Evolutionary conservation across 2,888 invertebrate genomes (phyloP).

Genomic region (Leptogaster cylindrica): DNA sequence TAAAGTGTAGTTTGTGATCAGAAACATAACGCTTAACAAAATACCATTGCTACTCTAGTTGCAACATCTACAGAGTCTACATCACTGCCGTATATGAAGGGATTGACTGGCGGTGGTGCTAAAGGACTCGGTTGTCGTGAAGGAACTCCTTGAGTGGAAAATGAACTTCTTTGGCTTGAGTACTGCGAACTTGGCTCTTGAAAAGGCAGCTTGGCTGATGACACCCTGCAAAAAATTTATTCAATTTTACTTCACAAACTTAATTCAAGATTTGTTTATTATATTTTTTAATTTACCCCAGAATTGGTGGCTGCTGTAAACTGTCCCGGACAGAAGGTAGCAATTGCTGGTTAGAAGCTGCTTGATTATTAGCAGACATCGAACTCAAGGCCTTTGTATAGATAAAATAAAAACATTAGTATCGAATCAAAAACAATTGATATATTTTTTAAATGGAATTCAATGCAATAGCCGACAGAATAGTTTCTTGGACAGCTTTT

Average conservation of each 20-base stretch:
- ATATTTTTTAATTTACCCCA: constrained; percentile 61
- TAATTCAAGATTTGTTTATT: background rate
- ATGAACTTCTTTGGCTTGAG: constrained; percentile 60
- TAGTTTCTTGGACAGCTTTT: no score
- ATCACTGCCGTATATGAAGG: constrained; percentile 91
- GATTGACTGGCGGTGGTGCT: constrained; percentile 72
- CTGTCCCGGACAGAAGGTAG: constrained; percentile 73
- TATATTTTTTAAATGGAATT: background rate
- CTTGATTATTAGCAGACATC: constrained; percentile 71
- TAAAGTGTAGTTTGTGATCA: background rate
- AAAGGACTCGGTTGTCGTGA: constrained; percentile 65
- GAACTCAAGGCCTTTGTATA: constrained; percentile 62
- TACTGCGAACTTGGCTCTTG: constrained; percentile 58
- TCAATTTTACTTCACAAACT: no score
- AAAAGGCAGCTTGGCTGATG: constrained; percentile 56
- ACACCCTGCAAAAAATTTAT: no score
- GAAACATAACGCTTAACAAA: background rate
- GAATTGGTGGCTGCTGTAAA: constrained; percentile 67
- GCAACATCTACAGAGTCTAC: constrained; percentile 99
- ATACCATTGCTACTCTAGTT: constrained; percentile 94
- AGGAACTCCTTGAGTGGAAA: constrained; percentile 62
- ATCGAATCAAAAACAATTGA: background rate
- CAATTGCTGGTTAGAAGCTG: constrained; percentile 65
- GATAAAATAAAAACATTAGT: background rate
- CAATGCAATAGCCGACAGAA: constrained; percentile 26